Base-by-base conservation (phyloP, 2,113 vertebrate genomes). In the Crotalus helleri region DNA sequence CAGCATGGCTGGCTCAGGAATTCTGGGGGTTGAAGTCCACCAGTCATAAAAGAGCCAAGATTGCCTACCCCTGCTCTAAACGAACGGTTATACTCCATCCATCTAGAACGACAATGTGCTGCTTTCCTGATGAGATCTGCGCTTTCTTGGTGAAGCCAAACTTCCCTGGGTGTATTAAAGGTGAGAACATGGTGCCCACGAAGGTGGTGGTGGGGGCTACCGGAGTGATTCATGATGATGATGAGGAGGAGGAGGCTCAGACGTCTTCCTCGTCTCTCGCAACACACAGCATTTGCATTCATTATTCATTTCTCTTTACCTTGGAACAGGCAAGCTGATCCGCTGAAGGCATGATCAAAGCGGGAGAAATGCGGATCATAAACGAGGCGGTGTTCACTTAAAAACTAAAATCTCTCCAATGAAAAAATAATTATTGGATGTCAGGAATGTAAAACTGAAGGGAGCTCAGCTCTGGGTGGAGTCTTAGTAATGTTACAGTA, bases 271-370 rank as follows among this genome's bases (percentile, higher is more conserved):
- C 95, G 95, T 95, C 95, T 96, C 96, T 96, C 53, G 0, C 54
- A 94, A 95, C 1, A 26, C 93, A 81, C 94, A 23, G 0, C 93
- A 96, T 96, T 96, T 97, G 96, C 96, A 96, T 96, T 96, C 95
- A 94, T 96, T 96, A 92, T 87, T 1, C 92, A 93, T 90, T 92
- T 95, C 94, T 95, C 96, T 96, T 95, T 96, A 97, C 96, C 95
- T 96, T 95, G 96, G 96, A 96, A 97, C 96, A 96, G 74, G 95
- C 93, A 95, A 96, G 95, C 96, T 94, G 96, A 96, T 97, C 94
- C 94, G 95, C 95, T 96, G 96, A 97, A 96, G 91, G 51, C 96
- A 94, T 95, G 96, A 97, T 97, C 97, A 97, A 97, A 97, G 96
- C 89, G 4, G 4, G 94, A 93, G 59, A 96, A 96, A 96, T 93